phyloP scores from a whole-genome alignment of 2,113 vertebrate species.

The Campylomormyrus numenius region DNA sequence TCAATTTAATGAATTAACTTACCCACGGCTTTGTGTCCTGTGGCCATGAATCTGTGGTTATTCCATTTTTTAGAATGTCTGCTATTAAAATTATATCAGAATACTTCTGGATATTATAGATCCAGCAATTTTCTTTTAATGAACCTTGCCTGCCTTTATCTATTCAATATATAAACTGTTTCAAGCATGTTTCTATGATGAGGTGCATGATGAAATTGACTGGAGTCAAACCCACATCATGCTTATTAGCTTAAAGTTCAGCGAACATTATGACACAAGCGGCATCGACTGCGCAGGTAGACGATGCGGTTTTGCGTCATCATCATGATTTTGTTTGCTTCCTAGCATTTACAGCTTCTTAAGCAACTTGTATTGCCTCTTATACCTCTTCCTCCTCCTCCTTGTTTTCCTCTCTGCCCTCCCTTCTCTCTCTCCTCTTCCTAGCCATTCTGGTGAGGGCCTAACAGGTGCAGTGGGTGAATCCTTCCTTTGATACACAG shows the following conservation, averaged over 20 bases:
- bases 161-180: not conserved
- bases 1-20: not conserved
- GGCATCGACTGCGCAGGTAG: not conserved
- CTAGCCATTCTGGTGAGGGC: conserved; percentile 62
- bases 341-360: not conserved
- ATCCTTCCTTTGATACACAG: conserved; percentile 62
- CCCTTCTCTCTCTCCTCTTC: conserved; percentile 48
- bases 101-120: not conserved
- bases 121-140: not conserved
- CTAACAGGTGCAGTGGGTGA: conserved; percentile 69
- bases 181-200: not conserved
- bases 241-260: not conserved
- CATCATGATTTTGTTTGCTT: not conserved
- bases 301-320: not conserved
- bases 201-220: not conserved
- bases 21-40: not conserved
- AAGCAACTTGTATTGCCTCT: not conserved
- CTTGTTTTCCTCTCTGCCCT: conserved; percentile 38
- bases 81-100: not conserved
- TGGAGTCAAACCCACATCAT: conserved; percentile 1
- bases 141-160: not conserved
- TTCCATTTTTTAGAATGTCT: not conserved
- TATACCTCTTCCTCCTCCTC: not conserved
- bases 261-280: not conserved
- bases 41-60: not conserved